Conservation (phyloP, 2,113 vertebrate genomes). For the Tylochromis polylepis region DNA sequence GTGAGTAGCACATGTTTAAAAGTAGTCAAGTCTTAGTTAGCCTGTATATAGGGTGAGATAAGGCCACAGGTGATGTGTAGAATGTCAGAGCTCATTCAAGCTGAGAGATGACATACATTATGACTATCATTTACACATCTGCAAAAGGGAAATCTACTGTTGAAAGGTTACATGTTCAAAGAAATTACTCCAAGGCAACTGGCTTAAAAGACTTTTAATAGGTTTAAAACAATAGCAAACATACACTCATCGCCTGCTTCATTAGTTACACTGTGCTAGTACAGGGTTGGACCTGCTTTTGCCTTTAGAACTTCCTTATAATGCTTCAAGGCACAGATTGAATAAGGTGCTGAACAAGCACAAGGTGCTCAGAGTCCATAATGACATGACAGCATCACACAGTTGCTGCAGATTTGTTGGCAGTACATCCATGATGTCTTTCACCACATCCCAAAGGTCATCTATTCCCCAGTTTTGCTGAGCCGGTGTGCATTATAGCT, state of each 20-base stretch:
- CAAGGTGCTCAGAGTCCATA: neutral
- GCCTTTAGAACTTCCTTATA: neutral
- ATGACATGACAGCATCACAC: neutral
- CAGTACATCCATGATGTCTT: neutral
- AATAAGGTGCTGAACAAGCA: neutral
- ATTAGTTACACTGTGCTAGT: neutral
- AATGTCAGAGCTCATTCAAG: neutral
- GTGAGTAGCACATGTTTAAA: neutral
- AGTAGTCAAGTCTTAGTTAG: neutral
- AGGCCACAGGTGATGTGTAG: neutral
- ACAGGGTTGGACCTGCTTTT: neutral
- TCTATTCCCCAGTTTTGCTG: neutral
- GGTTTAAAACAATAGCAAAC: neutral
- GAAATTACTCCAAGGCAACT: neutral
- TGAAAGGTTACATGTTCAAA: neutral
- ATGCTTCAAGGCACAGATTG: neutral
- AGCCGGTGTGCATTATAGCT: neutral
- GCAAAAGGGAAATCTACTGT: neutral
- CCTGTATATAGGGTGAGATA: neutral
- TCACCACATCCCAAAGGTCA: neutral
- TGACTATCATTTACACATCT: neutral
- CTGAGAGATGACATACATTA: neutral
- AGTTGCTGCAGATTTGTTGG: neutral
- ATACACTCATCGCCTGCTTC: neutral
- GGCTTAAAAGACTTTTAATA: neutral